Conservation (phyloP, 1,140 invertebrate species). For the Lysiphlebus fabarum region DNA sequence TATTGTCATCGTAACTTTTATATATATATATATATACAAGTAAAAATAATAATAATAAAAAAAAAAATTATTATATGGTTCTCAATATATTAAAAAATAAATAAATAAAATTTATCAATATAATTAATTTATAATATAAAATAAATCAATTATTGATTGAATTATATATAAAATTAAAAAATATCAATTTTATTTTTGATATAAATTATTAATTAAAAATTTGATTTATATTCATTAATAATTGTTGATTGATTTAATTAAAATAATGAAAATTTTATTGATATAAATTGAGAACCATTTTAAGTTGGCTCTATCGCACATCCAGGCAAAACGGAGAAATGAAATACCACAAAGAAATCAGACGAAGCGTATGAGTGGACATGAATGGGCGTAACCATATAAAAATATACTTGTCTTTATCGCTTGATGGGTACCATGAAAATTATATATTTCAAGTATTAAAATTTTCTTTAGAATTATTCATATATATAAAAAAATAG, state of each 20-base stretch:
- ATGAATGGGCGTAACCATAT: constrained; percentile 34
- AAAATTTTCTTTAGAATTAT: constrained; percentile 36
- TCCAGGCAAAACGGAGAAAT: constrained; percentile 33
- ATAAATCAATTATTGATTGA: too few relatives aligned
- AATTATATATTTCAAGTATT: constrained; percentile 49
- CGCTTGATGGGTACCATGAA: constrained; percentile 32
- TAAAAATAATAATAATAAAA: too few relatives aligned
- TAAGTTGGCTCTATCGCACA: constrained; percentile 27
- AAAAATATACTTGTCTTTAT: constrained; percentile 19
- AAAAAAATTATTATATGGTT: neutral
- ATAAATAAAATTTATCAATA: too few relatives aligned
- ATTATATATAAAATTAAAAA: too few relatives aligned
- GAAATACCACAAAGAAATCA: constrained; percentile 26
- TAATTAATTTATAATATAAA: too few relatives aligned
- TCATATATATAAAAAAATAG: neutral
- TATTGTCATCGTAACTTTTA: constrained; percentile 44
- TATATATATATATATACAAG: too few relatives aligned
- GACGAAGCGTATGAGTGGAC: constrained; percentile 34
- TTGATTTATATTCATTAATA: too few relatives aligned
- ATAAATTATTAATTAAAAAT: too few relatives aligned
- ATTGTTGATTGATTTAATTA: too few relatives aligned
- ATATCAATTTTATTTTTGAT: too few relatives aligned
- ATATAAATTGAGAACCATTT: constrained; percentile 33
- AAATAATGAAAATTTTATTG: constrained; percentile 1
- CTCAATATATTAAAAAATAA: too few relatives aligned